These are phyloP conservation scores for Byasa hedistus DNA, from an alignment of 2,888 invertebrate species.

Conservation along the genomic window DNA sequence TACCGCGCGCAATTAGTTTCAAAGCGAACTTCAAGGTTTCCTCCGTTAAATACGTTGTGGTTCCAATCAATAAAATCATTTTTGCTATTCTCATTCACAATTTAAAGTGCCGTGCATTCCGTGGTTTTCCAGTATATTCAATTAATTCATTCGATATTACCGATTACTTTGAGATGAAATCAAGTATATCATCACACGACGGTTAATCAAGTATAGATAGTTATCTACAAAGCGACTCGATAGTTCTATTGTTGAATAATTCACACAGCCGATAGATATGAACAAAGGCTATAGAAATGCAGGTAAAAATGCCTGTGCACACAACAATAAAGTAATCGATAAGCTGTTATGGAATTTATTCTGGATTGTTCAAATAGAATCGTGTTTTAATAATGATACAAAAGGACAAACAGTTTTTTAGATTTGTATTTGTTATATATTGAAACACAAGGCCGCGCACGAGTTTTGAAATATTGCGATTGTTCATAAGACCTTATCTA, in stretches of 20 bases:
- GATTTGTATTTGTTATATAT: background rate
- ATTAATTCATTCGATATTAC: constrained; percentile 14
- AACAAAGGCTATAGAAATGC: constrained; percentile 30
- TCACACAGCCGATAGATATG: constrained; percentile 21
- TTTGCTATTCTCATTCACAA: constrained; percentile 23
- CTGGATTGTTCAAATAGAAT: constrained; percentile 13
- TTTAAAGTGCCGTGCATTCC: constrained; percentile 25
- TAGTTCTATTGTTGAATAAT: constrained; percentile 25
- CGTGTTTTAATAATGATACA: background rate
- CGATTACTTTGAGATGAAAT: constrained; percentile 19
- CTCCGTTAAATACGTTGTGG: constrained; percentile 55
- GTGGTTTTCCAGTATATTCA: constrained; percentile 13
- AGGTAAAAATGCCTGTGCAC: constrained; percentile 23
- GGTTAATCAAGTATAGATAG: constrained; percentile 23
- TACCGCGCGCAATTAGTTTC: constrained; percentile 61
- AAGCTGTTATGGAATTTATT: constrained; percentile 15
- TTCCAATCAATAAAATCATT: constrained; percentile 46
- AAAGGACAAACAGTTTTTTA: constrained; percentile 2
- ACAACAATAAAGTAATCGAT: constrained; percentile 21
- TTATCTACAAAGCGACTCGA: constrained; percentile 15
- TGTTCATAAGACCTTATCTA: no score
- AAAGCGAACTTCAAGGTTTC: constrained; percentile 61
- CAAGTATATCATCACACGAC: constrained; percentile 15
- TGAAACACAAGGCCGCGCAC: background rate
- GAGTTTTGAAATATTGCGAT: background rate